Conservation (phyloP, 2,888 invertebrate species). For the Anodontia alba region DNA sequence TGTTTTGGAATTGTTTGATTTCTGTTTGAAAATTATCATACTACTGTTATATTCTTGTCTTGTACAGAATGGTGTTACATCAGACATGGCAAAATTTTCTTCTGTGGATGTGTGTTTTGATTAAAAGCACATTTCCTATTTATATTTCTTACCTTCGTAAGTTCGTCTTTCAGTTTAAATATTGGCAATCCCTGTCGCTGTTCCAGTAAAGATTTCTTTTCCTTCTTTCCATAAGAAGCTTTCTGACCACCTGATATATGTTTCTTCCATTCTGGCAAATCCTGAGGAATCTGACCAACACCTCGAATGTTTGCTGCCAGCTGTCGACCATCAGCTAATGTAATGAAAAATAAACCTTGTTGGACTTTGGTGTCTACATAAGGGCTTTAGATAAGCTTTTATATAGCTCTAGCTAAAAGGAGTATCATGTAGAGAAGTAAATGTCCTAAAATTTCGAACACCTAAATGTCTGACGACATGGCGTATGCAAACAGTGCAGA, state of each 20-base stretch:
- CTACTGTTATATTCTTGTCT: no score
- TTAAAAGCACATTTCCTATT: no score
- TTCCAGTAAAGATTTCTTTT: conserved; percentile 96
- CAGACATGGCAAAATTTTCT: no score
- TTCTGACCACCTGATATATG: conserved; percentile 99
- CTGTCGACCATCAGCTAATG: conserved; percentile 88
- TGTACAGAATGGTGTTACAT: no score
- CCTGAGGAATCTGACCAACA: conserved; percentile 87
- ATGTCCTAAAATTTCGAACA: no score
- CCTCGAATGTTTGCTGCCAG: conserved; percentile 93
- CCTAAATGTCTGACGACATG: no score
- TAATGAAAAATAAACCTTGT: background rate
- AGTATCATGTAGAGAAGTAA: background rate
- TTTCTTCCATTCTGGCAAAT: conserved; percentile 99
- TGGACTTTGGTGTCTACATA: no score
- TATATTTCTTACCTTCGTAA: conserved; percentile 95
- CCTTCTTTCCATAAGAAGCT: conserved; percentile 98
- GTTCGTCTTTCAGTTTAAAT: conserved; percentile 96
- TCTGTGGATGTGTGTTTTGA: no score
- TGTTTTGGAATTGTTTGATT: no score
- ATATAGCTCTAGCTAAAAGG: background rate
- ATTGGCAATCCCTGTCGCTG: conserved; percentile 98
- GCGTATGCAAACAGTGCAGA: no score
- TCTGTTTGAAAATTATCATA: no score
- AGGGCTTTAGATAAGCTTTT: background rate